Percentiles rank a stretch among this genome's conserved stretches.
These are phyloP conservation scores for Limanda limanda DNA, from an alignment of 2,113 vertebrate genomes.

Conservation along the genomic window DNA sequence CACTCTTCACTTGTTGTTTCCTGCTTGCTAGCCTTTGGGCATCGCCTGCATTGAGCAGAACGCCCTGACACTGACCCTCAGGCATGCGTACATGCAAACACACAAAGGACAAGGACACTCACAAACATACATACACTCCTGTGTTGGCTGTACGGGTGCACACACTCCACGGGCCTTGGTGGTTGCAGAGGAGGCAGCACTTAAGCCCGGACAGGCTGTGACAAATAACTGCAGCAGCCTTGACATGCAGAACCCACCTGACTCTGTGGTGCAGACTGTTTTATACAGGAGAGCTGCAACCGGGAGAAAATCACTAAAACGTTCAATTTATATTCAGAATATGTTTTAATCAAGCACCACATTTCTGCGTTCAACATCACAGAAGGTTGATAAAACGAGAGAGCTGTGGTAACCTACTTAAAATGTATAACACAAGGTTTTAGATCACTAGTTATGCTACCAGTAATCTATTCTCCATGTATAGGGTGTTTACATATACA, in stretches of 20 bases:
- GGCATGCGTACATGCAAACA: background rate
- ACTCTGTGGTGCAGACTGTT: constrained; percentile 25
- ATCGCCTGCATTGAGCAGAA: constrained; percentile 39
- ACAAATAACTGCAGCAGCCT: constrained; percentile 75
- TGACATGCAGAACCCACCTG: constrained; percentile 55
- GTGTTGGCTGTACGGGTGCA: background rate
- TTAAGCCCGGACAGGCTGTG: constrained; percentile 67
- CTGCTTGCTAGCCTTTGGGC: constrained; percentile 48
- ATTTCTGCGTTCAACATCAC: background rate
- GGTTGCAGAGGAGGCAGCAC: constrained; percentile 51
- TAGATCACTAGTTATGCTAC: background rate
- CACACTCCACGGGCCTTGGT: constrained; percentile 31
- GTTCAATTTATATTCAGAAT: background rate
- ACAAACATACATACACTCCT: background rate
- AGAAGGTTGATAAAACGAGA: background rate
- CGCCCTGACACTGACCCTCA: constrained; percentile 45
- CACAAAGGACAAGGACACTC: background rate
- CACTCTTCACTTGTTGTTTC: constrained; percentile 35
- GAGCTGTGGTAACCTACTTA: background rate
- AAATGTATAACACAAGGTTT: background rate
- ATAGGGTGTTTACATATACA: background rate
- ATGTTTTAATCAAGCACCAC: background rate
- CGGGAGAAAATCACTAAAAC: background rate
- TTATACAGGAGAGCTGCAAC: constrained; percentile 9
- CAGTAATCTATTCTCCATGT: background rate